These are phyloP conservation scores for Aplochiton taeniatus DNA, from an alignment of 2,797 vertebrate genomes.

Conservation along the genomic window DNA sequence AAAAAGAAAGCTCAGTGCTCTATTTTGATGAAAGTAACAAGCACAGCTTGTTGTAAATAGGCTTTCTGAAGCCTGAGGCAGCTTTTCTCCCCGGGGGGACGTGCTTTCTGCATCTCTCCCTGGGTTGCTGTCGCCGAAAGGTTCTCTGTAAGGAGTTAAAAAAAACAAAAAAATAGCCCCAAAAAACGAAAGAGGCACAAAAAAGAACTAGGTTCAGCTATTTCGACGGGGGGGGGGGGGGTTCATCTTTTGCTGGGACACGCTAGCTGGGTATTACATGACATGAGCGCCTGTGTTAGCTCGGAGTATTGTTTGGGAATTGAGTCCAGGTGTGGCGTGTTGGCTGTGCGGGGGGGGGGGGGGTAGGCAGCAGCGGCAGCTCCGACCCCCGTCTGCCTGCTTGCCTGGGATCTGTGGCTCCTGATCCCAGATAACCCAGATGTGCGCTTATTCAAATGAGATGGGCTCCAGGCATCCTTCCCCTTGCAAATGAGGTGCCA, in stretches of 20 bases:
- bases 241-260: conserved; percentile 56
- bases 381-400: conserved; percentile 21
- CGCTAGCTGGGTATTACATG: conserved; percentile 57
- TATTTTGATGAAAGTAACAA: conserved; percentile 86
- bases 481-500: conserved; percentile 80
- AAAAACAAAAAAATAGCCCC: conserved; percentile 47
- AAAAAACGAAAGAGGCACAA: conserved; percentile 63
- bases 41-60: conserved; percentile 86
- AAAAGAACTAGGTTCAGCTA: conserved; percentile 74
- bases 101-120: conserved; percentile 78
- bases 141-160: conserved; percentile 63
- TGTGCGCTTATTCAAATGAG: conserved; percentile 81
- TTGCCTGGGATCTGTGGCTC: conserved; percentile 58
- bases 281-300: conserved; percentile 41
- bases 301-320: conserved; percentile 49
- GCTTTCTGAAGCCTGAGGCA: conserved; percentile 82
- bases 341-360: conserved; percentile 50
- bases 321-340: conserved; percentile 57
- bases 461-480: conserved; percentile 72
- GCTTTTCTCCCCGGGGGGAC: conserved; percentile 78
- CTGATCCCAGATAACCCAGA: conserved; percentile 73
- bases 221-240: conserved; percentile 54
- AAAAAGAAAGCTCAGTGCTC: conserved; percentile 79
- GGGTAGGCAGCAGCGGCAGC: conserved; percentile 42
- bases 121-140: conserved; percentile 79